phyloP scores from a whole-genome alignment of 1,140 invertebrate species.

The Bombus superbus region DNA sequence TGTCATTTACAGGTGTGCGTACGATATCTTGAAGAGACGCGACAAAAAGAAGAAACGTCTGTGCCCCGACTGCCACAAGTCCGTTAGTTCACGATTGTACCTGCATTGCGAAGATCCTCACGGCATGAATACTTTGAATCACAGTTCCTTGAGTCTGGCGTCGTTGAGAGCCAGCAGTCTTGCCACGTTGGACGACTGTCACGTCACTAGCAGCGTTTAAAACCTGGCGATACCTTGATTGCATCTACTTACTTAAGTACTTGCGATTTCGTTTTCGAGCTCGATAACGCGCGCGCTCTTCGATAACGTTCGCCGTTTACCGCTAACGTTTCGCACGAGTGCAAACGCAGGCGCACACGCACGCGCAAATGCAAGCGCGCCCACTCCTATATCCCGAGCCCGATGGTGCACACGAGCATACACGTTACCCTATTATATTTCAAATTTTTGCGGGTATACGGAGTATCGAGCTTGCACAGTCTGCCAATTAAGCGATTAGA shows the following conservation, averaged over 20 bases:
- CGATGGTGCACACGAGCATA: too few relatives aligned
- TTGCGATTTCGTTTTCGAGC: not conserved
- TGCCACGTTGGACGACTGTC: slow-evolving; percentile 81
- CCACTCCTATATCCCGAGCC: not conserved
- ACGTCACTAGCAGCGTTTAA: slow-evolving; percentile 82
- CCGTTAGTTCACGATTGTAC: slow-evolving; percentile 85
- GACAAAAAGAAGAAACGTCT: slow-evolving; percentile 86
- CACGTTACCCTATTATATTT: not conserved
- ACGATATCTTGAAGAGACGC: slow-evolving; percentile 86
- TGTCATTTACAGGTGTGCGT: slow-evolving; percentile 85
- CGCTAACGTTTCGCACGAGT: not conserved
- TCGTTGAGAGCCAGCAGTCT: slow-evolving; percentile 80
- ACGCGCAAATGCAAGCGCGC: not conserved
- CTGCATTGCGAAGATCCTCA: slow-evolving; percentile 82
- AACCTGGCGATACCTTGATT: slow-evolving; percentile 12
- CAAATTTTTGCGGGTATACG: not conserved
- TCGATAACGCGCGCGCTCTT: not conserved
- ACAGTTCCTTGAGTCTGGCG: slow-evolving; percentile 82
- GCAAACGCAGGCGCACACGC: not conserved
- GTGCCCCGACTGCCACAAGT: slow-evolving; percentile 87
- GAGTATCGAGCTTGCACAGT: slow-evolving; percentile 11
- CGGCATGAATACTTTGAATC: slow-evolving; percentile 79
- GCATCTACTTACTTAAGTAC: not conserved
- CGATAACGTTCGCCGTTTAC: not conserved
- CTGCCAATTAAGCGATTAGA: slow-evolving; percentile 45